Evolutionary conservation across 2,888 invertebrate species (phyloP), one percentile per base, ranked within the genome.

Genomic region (Trissolcus brochymenae): DNA sequence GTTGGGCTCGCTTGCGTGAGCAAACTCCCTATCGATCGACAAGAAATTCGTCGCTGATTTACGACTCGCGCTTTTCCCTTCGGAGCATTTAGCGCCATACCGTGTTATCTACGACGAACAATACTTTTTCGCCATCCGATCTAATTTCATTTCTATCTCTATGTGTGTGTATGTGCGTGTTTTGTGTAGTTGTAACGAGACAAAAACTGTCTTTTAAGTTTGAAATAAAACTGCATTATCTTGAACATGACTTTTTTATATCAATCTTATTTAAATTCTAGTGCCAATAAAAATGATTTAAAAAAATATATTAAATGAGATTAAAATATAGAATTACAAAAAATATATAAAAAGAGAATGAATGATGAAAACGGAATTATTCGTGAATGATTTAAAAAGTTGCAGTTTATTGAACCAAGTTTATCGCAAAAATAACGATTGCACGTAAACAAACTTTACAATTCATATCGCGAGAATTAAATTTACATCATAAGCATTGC

Each of bases 31-130:
- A 46, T 65, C 74, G 76, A 75, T 78, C 78, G 75, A 77, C 77
- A 68, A 77, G 77, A 77, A 72, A 79, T 79, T 79, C 79, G 74
- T 65, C 76, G 71, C 64, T 71, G 77, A 77, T 77, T 77, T 72
- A 73, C 72, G 62, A 57, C 43, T 49, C 56, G 61, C 68, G 43
- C 67, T 65, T 67, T 71, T 60, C 74, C 77, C 74, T 70, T 72
- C 61, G 66, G 62, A 71, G 53, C 66, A 76, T 76, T 71, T 76
- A 76, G 71, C 76, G 54, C 61, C 61, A 57, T 62, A 43, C 49
- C 64, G 57, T 50, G 76, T 76, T 70, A 76, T 76, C 66, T 41
- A 14, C 60, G 56, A 46, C 51, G 66, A 6, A 64, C 65, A 61
- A 57, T 61, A 65, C 56, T 76, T 70, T 68, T 66, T 70, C 61